Evolutionary conservation across 2,888 invertebrate genomes (phyloP).

Genomic region (Amiota communis): DNA sequence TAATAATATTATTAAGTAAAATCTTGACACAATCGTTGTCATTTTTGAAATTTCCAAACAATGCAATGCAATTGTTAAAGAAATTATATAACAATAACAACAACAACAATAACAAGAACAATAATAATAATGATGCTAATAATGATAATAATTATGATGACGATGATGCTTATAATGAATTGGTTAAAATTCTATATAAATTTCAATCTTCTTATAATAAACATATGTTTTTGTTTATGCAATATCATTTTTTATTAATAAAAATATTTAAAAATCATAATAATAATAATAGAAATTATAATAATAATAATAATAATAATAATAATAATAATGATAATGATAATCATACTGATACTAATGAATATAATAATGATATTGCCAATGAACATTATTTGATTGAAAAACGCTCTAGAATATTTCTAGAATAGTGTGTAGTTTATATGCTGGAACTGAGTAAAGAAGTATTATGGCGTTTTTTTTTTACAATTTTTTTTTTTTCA

Average conservation of each 20-base stretch:
- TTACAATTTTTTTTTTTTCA: slow-evolving; percentile 36
- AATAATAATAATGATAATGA: slow-evolving; percentile 34
- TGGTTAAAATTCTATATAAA: too few species aligned
- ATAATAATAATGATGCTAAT: slow-evolving; percentile 42
- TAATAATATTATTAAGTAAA: too few species aligned
- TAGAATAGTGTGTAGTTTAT: slow-evolving; percentile 74
- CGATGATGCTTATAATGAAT: slow-evolving; percentile 38
- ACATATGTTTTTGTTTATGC: too few species aligned
- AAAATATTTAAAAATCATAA: slow-evolving; percentile 61
- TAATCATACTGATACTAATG: slow-evolving; percentile 23
- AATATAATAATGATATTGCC: not conserved
- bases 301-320: slow-evolving; percentile 26
- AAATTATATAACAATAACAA: not conserved
- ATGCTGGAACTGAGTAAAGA: slow-evolving; percentile 74
- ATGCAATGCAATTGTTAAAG: too few species aligned
- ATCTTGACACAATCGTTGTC: too few species aligned
- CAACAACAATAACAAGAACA: slow-evolving; percentile 49
- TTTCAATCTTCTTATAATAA: too few species aligned
- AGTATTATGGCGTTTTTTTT: slow-evolving; percentile 74
- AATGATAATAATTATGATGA: slow-evolving; percentile 30
- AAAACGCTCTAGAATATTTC: slow-evolving; percentile 72
- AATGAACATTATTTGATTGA: slow-evolving; percentile 29
- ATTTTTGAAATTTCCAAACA: too few species aligned
- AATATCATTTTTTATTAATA: too few species aligned
- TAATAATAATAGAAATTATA: not conserved